phyloP scores from a whole-genome alignment of 2,113 vertebrate genomes.

The Menidia beryllina region DNA sequence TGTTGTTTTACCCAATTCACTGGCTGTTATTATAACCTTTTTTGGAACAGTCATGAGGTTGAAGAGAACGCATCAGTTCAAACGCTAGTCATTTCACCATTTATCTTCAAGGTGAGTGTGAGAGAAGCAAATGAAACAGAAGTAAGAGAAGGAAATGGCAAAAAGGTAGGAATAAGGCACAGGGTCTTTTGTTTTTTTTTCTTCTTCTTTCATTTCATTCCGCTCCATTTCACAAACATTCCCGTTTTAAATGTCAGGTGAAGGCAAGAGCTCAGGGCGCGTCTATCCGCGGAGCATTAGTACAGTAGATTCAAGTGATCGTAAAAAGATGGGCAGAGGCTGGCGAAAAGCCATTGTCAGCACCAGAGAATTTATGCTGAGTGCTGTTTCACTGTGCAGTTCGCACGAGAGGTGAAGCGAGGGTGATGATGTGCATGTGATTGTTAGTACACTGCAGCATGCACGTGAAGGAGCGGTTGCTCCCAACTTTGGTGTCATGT shows the following conservation, averaged over 20 bases:
- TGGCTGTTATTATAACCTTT: constrained; percentile 55
- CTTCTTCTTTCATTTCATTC: constrained; percentile 71
- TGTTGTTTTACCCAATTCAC: constrained; percentile 55
- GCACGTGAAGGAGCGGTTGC: constrained; percentile 34
- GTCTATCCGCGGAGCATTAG: constrained; percentile 72
- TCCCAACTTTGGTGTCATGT: constrained; percentile 52
- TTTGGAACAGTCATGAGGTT: constrained; percentile 41
- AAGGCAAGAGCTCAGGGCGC: constrained; percentile 58
- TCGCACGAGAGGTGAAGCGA: constrained; percentile 44
- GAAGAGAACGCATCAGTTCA: constrained; percentile 40
- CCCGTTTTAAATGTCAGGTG: constrained; percentile 70
- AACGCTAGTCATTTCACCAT: constrained; percentile 51
- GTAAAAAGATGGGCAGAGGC: constrained; percentile 66
- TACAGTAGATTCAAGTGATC: constrained; percentile 59
- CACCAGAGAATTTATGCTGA: constrained; percentile 71
- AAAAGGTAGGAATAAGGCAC: constrained; percentile 64
- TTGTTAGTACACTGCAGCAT: constrained; percentile 43
- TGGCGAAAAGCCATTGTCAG: constrained; percentile 67
- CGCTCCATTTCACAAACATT: constrained; percentile 81
- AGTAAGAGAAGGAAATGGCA: constrained; percentile 35
- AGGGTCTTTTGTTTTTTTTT: constrained; percentile 54
- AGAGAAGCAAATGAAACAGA: constrained; percentile 51
- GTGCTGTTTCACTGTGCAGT: constrained; percentile 68
- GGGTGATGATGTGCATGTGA: constrained; percentile 47
- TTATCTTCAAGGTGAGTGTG: constrained; percentile 41